Evolutionary conservation across 2,113 vertebrate species (phyloP).

Genomic region (Amphiprion percula): DNA sequence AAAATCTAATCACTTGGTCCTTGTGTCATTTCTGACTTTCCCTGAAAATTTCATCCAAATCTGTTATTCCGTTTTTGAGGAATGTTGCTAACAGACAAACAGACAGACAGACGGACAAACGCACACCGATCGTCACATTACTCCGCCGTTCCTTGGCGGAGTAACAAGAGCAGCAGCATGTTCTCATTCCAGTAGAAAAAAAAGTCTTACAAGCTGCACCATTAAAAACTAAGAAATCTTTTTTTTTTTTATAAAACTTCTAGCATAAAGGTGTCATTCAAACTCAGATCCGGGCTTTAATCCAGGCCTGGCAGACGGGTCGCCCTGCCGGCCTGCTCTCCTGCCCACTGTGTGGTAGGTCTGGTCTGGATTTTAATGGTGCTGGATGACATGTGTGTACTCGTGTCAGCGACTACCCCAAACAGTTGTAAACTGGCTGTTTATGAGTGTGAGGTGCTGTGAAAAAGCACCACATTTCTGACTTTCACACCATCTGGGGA

Average conservation of each 20-base stretch:
- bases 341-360: slow-evolving; percentile 70
- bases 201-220: slow-evolving; percentile 2
- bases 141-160: too few relatives aligned
- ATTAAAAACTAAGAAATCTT: slow-evolving; percentile 17
- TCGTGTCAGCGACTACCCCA: slow-evolving; percentile 77
- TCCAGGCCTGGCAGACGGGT: slow-evolving; percentile 54
- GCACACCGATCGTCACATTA: too few relatives aligned
- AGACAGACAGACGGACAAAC: too few relatives aligned
- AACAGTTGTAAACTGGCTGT: slow-evolving; percentile 82
- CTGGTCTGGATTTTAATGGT: slow-evolving; percentile 77
- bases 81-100: too few relatives aligned
- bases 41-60: too few relatives aligned
- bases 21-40: too few relatives aligned
- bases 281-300: slow-evolving; percentile 41
- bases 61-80: too few relatives aligned
- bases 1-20: too few relatives aligned
- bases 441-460: slow-evolving; percentile 79
- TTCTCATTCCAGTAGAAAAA: neutral
- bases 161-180: neutral
- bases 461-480: slow-evolving; percentile 63
- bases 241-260: slow-evolving; percentile 2
- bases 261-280: slow-evolving; percentile 55
- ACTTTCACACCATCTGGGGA: slow-evolving; percentile 76
- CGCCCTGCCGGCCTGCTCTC: slow-evolving; percentile 22
- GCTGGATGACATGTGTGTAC: slow-evolving; percentile 75